phyloP scores from a whole-genome alignment of 2,797 vertebrate species.

The Melanotaenia pygmaea region DNA sequence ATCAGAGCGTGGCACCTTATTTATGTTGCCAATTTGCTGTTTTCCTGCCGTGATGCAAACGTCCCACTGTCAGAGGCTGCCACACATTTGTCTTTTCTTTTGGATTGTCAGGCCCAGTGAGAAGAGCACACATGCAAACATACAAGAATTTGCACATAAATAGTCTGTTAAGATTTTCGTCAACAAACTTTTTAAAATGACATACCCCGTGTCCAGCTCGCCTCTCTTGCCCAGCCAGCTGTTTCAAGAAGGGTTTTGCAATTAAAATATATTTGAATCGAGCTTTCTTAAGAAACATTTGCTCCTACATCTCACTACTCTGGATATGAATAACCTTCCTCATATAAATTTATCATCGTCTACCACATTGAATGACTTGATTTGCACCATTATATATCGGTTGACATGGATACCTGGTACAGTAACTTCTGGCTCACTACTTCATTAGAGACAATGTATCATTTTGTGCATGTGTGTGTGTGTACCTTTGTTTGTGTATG shows the following conservation, averaged over 20 bases:
- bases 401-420: slow-evolving; percentile 64
- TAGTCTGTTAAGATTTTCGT: slow-evolving; percentile 17
- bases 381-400: slow-evolving; percentile 50
- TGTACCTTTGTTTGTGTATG: slow-evolving; percentile 49
- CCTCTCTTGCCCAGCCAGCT: slow-evolving; percentile 21
- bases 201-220: neutral
- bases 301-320: slow-evolving; percentile 39
- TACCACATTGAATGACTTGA: slow-evolving; percentile 40
- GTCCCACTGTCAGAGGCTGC: slow-evolving; percentile 69
- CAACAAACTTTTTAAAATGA: neutral
- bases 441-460: slow-evolving; percentile 73
- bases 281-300: slow-evolving; percentile 44
- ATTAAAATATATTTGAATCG: slow-evolving; percentile 35
- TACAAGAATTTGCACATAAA: neutral
- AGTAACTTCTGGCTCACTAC: slow-evolving; percentile 63
- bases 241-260: slow-evolving; percentile 20
- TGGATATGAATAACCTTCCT: slow-evolving; percentile 31
- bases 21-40: slow-evolving; percentile 85
- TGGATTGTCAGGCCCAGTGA: slow-evolving; percentile 37
- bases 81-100: slow-evolving; percentile 63
- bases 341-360: slow-evolving; percentile 24
- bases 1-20: slow-evolving; percentile 84
- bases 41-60: slow-evolving; percentile 76
- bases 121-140: slow-evolving; percentile 5
- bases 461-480: slow-evolving; percentile 59